Base-by-base conservation (phyloP, 2,797 vertebrate genomes). In the Leucoraja ocellata region DNA sequence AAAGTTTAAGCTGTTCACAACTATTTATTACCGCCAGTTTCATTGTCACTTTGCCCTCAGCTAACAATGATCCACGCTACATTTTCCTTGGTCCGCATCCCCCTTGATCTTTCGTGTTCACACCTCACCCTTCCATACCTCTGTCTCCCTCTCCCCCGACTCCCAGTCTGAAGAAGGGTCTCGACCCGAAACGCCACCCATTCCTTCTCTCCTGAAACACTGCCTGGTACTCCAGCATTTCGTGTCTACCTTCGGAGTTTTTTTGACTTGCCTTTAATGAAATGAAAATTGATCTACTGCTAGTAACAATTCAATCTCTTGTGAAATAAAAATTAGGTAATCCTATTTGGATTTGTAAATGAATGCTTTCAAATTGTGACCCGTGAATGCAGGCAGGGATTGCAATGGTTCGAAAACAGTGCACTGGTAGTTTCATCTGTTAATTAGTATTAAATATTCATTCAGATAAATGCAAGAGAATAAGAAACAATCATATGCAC, bases 321-420 rank as follows among this genome's bases (percentile, higher is more conserved):
- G 58, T 86, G 58, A 63, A 86, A 86, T n/a, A 32, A 28, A 86
- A 63, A 54, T 54, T 86, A 63, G 61, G 14, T 28, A 65, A 86
- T 86, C 1, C 16, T 63, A 14, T 86, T 86, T 86, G 58, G 58
- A 86, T 63, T 86, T 86, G 58, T 63, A 86, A 86, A 63, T 86
- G 54, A n/a, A 13, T 32, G 11, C 10, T n/a, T 63, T 28, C n/a
- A 32, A 86, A 86, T 65, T 86, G 28, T 63, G 10, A 86, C 18
- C 83, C 28, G 58, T n/a, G n/a, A 14, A 28, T 18, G 13, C 28
- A 13, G 58, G 28, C 83, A 63, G 11, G 25, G n/a, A 61, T 63
- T 63, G 83, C n/a, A 14, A 8, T 65, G 13, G 58, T 63, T 86
- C 28, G 4, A n/a, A 28, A 81, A 39, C 18, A 83, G 61, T 32